Base-by-base conservation (phyloP, 1,140 invertebrate species). In the Psilanteris sp. region DNA sequence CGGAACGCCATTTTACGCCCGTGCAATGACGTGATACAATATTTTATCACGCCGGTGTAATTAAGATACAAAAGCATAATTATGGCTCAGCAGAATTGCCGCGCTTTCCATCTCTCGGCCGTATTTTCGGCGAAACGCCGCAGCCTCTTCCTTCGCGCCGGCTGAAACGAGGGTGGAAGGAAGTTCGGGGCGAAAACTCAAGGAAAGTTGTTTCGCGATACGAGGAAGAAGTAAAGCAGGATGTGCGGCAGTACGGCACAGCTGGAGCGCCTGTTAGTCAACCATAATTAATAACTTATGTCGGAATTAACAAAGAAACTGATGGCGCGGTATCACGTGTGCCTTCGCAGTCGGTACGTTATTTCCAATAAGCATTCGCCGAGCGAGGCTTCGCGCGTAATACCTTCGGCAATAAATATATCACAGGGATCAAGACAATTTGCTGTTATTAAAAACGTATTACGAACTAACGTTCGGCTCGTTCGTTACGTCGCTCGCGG, bases 231-330 rank as follows among this genome's bases (percentile, higher is more conserved):
- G 67, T 75, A 71, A 77, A 64, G 52, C 66, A 46, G 66, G 57
- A 73, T 74, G 75, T 54, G 66, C 70, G 57, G 18, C 61, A 52
- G 70, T 68, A 44, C 44, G 67, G 62, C 81, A 83, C 82, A 83
- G 84, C 84, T 84, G 82, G 79, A 81, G 74, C 73, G 66, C 77
- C 77, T 67, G 82, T 85, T 84, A 84, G 79, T 85, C 80, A 81
- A 79, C 64, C 73, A 66, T 84, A 85, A 85, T 85, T 85, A 85
- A 83, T 85, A 85, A 85, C 77, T 83, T 81, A 82, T 78, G 72
- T 66, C 57, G 57, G 73, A 80, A 80, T 81, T 83, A 83, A 84
- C 79, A 82, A 84, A 81, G 74, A 79, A 80, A 80, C 71, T 78
- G 73, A 80, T 79, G 78, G 77, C 50, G 52, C 36, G 46, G 67